Percentiles rank a stretch among this genome's conserved stretches.
Conservation (phyloP, 2,888 invertebrate genomes). For the Leptopilina myrica region DNA sequence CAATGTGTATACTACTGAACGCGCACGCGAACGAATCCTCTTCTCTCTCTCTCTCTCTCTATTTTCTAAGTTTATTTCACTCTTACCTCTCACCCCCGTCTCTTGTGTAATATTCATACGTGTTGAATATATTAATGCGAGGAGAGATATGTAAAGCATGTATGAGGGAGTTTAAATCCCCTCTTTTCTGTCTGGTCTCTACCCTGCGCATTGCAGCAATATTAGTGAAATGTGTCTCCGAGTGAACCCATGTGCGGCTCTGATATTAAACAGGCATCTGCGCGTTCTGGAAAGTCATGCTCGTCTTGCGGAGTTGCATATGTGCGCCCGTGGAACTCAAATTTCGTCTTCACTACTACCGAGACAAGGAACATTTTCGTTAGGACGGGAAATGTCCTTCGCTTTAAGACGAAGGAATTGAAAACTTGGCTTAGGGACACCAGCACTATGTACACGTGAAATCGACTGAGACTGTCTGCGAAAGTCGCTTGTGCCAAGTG, state of each 20-base stretch:
- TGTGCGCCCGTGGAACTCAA: slow-evolving; percentile 56
- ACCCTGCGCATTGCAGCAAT: slow-evolving; percentile 60
- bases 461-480: slow-evolving; percentile 29
- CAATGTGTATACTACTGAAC: slow-evolving; percentile 59
- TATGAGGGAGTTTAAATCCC: slow-evolving; percentile 49
- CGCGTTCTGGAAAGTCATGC: slow-evolving; percentile 55
- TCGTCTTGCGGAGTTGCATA: slow-evolving; percentile 49
- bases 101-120: slow-evolving; percentile 73
- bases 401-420: slow-evolving; percentile 45
- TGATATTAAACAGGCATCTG: slow-evolving; percentile 76
- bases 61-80: slow-evolving; percentile 56
- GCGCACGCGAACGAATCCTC: slow-evolving; percentile 52
- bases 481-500: slow-evolving; percentile 30
- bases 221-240: slow-evolving; percentile 75
- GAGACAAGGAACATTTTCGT: slow-evolving; percentile 10
- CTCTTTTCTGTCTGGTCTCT: slow-evolving; percentile 8
- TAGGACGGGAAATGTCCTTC: slow-evolving; percentile 46
- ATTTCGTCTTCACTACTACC: slow-evolving; percentile 43
- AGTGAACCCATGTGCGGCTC: slow-evolving; percentile 72
- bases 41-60: slow-evolving; percentile 41
- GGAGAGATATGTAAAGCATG: slow-evolving; percentile 71
- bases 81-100: slow-evolving; percentile 54
- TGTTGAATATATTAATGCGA: slow-evolving; percentile 76
- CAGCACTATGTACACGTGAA: slow-evolving; percentile 47
- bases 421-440: slow-evolving; percentile 54